Percentiles rank a stretch among this genome's conserved stretches.
Evolutionary conservation across 2,113 vertebrate species (phyloP).

Genomic region (human): DNA sequence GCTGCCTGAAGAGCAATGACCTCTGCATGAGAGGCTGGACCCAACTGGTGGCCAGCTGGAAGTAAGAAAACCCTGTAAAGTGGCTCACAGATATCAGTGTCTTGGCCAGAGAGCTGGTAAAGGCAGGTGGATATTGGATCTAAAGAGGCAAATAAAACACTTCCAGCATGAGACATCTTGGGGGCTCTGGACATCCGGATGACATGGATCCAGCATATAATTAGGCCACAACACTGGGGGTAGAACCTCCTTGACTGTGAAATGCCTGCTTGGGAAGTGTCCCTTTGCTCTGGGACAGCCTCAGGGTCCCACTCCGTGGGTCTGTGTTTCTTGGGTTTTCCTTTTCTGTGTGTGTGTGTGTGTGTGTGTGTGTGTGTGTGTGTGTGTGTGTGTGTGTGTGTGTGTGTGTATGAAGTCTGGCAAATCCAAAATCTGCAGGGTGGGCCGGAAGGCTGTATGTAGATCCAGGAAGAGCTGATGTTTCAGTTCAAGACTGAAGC

Average conservation of each 20-base stretch:
- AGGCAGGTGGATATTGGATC: background rate
- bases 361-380: background rate
- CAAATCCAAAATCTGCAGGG: background rate
- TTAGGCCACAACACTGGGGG: background rate
- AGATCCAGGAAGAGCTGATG: background rate
- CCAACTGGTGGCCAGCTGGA: background rate
- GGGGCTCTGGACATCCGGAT: background rate
- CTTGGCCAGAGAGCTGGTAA: background rate
- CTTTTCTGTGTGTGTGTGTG: background rate
- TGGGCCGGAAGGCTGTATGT: background rate
- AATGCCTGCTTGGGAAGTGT: background rate
- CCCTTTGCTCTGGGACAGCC: background rate
- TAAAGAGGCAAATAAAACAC: background rate
- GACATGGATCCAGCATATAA: background rate
- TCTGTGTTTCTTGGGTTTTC: background rate
- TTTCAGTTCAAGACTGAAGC: background rate
- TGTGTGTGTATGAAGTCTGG: background rate
- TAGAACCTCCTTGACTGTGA: background rate
- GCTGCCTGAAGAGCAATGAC: background rate
- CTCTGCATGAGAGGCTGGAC: background rate
- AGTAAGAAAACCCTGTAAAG: background rate
- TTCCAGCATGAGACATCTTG: background rate
- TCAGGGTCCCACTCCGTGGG: background rate
- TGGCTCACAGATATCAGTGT: background rate
- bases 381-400: fast-evolving